Evolutionary conservation across 2,797 vertebrate genomes (phyloP), one percentile per base, ranked within the genome.

Genomic region (Nyctalus aviator): DNA sequence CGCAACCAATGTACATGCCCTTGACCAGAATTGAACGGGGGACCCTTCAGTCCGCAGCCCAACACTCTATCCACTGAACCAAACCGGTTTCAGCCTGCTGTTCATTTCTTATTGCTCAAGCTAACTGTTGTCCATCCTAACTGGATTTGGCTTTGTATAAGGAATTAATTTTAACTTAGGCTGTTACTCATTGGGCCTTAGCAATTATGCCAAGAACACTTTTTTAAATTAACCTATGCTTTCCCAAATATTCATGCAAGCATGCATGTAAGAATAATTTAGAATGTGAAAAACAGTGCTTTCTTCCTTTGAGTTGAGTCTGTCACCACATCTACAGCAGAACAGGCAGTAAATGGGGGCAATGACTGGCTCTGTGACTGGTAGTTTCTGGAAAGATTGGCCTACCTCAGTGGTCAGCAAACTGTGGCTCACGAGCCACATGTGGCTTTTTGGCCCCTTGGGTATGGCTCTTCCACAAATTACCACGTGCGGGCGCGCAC

Each of bases 101-200:
- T 81, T 97, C 50, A 30, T 94, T 94, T 96, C 66, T 48, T 71
- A 44, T 66, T 95, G 37, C 30, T 96, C 69, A 96, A 94, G 91
- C 30, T 96, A 92, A 95, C 72, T 75, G 27, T 57, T 90, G 85
- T 79, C 44, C 50, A 32, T 86, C 88, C 55, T 93, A 96, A 57
- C 41, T 64, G 0, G 86, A 35, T 93, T 88, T 94, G 59, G 37
- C 84, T 87, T 96, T 71, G 88, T 48, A 59, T 20, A 55, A 77
- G 69, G 71, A 66, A 10, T 32, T 50, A 53, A 27, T 93, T 96
- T 81, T 96, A 64, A 86, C 0, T 20, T 85, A 9, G 10, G 62
- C 25, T 90, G 6, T 55, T 69, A 69, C 32, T 91, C 75, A 82
- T 66, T 95, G 87, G 87, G 48, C 50, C 48, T 27, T 96, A 25